Percentiles rank a stretch among this genome's conserved stretches.
phyloP scores from a whole-genome alignment of 2,113 vertebrate genomes.

The Butorides virescens region DNA sequence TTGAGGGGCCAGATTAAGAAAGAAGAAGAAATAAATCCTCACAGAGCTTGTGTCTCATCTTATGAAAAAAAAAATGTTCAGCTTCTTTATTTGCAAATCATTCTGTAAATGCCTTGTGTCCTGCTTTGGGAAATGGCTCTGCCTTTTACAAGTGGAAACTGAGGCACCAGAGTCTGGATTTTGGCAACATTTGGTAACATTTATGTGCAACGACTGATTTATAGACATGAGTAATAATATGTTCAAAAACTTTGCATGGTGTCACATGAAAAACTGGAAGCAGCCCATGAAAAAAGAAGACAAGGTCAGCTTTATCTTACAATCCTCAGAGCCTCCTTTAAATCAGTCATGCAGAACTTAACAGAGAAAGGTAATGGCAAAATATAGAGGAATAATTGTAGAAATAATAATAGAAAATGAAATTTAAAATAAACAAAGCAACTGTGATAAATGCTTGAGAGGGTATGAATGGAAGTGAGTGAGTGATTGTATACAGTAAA shows the following conservation, averaged over 20 bases:
- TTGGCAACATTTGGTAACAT: background rate
- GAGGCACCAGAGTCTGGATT: background rate
- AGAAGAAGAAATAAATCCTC: background rate
- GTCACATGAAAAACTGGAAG: background rate
- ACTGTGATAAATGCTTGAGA: background rate
- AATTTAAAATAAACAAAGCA: background rate
- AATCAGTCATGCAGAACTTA: background rate
- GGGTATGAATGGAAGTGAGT: background rate
- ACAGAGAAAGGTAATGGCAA: background rate
- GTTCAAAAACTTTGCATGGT: background rate
- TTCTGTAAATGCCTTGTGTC: background rate
- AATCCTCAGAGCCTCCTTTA: background rate
- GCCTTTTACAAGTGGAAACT: background rate
- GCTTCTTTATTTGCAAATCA: background rate
- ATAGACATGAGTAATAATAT: background rate
- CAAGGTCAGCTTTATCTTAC: background rate
- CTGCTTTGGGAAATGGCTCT: background rate
- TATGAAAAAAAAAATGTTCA: background rate
- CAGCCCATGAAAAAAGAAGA: background rate
- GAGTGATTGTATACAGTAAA: background rate
- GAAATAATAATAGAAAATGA: background rate
- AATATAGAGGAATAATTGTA: background rate
- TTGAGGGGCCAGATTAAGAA: background rate
- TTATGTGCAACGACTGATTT: background rate
- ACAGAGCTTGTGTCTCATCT: background rate